These are phyloP conservation scores for Paralichthys olivaceus DNA, from an alignment of 2,113 vertebrate species.

Conservation along the genomic window DNA sequence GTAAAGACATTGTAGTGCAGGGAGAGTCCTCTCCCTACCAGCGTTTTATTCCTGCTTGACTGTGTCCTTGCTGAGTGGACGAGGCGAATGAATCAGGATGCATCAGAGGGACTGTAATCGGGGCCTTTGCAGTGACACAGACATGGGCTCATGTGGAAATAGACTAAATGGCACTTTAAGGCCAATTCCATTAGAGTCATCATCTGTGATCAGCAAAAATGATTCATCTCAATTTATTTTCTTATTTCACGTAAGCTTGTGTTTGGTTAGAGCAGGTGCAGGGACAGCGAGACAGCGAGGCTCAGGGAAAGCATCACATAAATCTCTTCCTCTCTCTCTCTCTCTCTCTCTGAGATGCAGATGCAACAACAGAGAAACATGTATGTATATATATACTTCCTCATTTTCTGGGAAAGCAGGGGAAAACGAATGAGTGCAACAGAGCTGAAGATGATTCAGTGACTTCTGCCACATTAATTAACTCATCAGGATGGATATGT, in stretches of 20 bases:
- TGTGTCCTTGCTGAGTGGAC: neutral
- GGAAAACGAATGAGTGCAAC: neutral
- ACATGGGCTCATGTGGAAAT: conserved; percentile 48
- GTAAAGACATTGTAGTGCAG: neutral
- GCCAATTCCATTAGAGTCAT: conserved; percentile 70
- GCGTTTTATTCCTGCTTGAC: neutral
- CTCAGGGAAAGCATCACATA: conserved; percentile 9
- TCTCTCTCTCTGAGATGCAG: neutral
- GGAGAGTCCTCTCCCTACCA: neutral
- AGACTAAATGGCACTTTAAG: conserved; percentile 65
- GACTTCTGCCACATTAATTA: neutral
- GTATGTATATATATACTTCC: neutral
- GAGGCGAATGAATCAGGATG: conserved; percentile 7
- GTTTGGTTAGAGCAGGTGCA: conserved; percentile 58
- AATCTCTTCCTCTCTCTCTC: conserved; percentile 2
- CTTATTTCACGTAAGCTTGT: conserved; percentile 51
- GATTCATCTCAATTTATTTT: conserved; percentile 66
- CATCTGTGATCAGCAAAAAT: conserved; percentile 52
- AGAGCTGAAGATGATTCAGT: conserved; percentile 5
- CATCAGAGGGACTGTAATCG: neutral
- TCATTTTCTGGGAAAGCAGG: neutral
- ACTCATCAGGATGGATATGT: too few relatives aligned
- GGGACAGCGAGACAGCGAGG: conserved; percentile 31
- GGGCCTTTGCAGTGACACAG: conserved; percentile 24
- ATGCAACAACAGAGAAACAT: conserved; percentile 2